Base-by-base conservation (phyloP, 2,797 vertebrate genomes). In the Mareca penelope region DNA sequence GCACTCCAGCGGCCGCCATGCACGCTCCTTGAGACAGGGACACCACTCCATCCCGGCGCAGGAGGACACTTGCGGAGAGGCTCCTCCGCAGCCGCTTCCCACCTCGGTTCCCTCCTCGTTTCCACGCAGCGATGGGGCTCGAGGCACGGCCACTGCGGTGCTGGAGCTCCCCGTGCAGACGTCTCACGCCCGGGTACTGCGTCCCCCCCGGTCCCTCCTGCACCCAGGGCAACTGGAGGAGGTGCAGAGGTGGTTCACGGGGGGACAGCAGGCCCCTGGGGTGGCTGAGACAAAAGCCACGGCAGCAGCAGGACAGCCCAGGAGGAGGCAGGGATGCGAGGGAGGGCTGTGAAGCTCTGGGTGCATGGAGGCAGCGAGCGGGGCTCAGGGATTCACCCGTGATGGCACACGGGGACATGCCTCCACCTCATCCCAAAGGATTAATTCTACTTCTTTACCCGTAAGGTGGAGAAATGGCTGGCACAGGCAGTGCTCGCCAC, bases 121-220 rank as follows among this genome's bases (percentile, higher is more conserved):
- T 48, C 46, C 46, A 13, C 23, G 46, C 46, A 1, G 53, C 0
- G 1, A 8, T 16, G 81, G 75, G 53, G 1, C 65, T 9, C 81
- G 2, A 53, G 70, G 48, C 70, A 46, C 35, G 37, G 1, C 7
- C 4, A 2, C 22, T 0, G 0, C 80, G 26, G 14, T 0, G 1
- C 46, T 7, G 68, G 56, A 31, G 81, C 73, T 68, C 35, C n/a
- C 0, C 13, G 1, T 2, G 44, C 29, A 29, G 82, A 10, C 8
- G 10, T 48, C 52, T 60, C 70, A 6, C 6, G 0, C 21, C 59
- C 2, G 33, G 53, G 64, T 2, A 4, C 53, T 4, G 44, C 5
- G 1, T 7, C 88, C 19, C 31, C 80, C 24, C 53, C 4, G 0
- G 48, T 39, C 12, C 37, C 44, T 71, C 14, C 56, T 1, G 1